Conservation (phyloP, 2,113 vertebrate genomes). For the Cynopterus brachyotis region DNA sequence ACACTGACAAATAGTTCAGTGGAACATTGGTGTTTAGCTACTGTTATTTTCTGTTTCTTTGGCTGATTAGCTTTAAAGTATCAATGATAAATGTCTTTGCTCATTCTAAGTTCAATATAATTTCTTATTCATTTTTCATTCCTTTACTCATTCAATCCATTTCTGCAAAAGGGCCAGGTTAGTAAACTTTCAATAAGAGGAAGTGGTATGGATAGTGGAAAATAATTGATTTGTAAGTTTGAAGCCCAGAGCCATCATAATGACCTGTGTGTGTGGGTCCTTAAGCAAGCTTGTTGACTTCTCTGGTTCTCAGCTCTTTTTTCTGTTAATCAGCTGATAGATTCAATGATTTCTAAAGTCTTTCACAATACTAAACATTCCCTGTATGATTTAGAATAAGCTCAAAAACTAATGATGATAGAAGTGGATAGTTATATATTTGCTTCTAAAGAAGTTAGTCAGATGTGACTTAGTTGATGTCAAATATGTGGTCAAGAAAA, state of each 20-base stretch:
- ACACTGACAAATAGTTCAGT: neutral
- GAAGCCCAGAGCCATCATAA: neutral
- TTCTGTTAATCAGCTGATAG: neutral
- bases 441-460: neutral
- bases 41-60: neutral
- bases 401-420: neutral
- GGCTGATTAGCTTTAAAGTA: neutral
- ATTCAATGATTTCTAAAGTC: neutral
- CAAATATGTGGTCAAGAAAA: neutral
- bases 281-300: neutral
- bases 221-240: neutral
- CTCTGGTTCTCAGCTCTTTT: neutral
- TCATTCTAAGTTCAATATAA: conserved; percentile 5
- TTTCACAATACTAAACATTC: neutral
- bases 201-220: neutral
- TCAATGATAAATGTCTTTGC: neutral
- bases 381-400: neutral
- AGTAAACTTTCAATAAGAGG: neutral
- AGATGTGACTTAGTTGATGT: neutral
- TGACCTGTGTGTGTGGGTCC: neutral
- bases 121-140: neutral
- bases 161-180: neutral
- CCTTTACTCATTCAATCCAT: neutral
- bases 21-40: neutral
- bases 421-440: neutral